Base-by-base conservation (phyloP, 1,140 invertebrate genomes). In the Apocrypta bakeri region DNA sequence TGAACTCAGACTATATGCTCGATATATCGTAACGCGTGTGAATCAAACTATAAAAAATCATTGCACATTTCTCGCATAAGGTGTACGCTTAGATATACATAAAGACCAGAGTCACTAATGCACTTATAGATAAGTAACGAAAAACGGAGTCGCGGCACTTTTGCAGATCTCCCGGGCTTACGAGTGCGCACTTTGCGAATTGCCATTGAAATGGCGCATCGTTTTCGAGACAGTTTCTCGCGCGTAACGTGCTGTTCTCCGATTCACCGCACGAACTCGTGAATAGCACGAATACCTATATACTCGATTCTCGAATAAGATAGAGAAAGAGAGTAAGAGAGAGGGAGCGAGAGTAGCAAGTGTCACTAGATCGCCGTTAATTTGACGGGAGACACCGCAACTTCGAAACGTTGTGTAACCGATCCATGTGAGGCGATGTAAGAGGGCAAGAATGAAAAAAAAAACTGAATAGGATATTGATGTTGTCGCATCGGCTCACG, bases 361-460 rank as follows among this genome's bases (percentile, higher is more conserved):
- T 79, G 78, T 79, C 78, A 72, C 63, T 71, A 68, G 40, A 48
- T 72, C 33, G 66, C 27, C 78, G 68, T 79, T 79, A 48, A 79
- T 79, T 79, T 71, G 78, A 79, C 66, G 78, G 37, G 42, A 79
- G 37, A 66, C 40, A 29, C 72, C 9, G 42, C 48, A 21, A n/a
- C 48, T n/a, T 56, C 48, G 17, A 56, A 21, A 17, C 48, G 17
- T 56, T 56, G 56, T 42, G 33, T 42, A 73, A 73, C 71, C 71
- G 68, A 25, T 27, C 31, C 37, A 7, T 33, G 29, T 71, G 29
- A n/a, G n/a, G n/a, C n/a, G 66, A 69, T 24, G 29, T 31, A 69
- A 64, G 27, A 66, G 12, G 63, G 12, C 24, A 25, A 66, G 63
- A 9, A 9, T n/a, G 25, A 14, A 29, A 25, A 25, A 17, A 12